These are phyloP conservation scores for Columba guinea DNA, from an alignment of 2,797 vertebrate species.

Conservation along the genomic window DNA sequence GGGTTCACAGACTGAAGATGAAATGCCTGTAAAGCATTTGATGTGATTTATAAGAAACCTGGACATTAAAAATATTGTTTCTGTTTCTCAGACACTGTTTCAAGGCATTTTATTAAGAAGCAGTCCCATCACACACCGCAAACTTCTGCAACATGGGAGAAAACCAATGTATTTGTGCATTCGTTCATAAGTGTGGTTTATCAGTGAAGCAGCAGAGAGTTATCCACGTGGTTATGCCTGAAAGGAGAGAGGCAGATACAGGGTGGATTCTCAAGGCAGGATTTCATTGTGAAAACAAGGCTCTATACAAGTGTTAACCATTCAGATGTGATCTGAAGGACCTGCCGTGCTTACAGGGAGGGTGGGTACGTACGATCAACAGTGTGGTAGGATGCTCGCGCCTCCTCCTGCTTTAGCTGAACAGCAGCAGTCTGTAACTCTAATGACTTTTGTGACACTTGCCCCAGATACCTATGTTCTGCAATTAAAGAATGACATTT, in stretches of 20 bases:
- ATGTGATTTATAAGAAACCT: neutral
- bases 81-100: neutral
- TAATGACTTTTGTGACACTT: fast-evolving
- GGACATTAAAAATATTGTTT: neutral
- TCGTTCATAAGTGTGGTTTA: neutral
- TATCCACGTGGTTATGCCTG: neutral
- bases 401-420: neutral
- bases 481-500: neutral
- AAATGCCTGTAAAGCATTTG: neutral
- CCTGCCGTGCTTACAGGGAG: neutral
- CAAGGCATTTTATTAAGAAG: neutral
- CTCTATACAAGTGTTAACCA: neutral
- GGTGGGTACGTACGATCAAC: fast-evolving
- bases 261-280: neutral
- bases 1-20: neutral
- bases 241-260: neutral
- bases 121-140: neutral
- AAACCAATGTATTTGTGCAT: fast-evolving
- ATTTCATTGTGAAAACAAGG: neutral
- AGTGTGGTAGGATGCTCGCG: neutral
- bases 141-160: neutral
- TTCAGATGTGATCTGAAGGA: neutral
- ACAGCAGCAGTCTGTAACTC: neutral
- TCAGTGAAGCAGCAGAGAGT: neutral
- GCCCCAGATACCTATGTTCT: neutral